Percentiles rank a stretch among this genome's conserved stretches.
phyloP scores from a whole-genome alignment of 1,140 invertebrate species.

The Subanguina moxae region DNA sequence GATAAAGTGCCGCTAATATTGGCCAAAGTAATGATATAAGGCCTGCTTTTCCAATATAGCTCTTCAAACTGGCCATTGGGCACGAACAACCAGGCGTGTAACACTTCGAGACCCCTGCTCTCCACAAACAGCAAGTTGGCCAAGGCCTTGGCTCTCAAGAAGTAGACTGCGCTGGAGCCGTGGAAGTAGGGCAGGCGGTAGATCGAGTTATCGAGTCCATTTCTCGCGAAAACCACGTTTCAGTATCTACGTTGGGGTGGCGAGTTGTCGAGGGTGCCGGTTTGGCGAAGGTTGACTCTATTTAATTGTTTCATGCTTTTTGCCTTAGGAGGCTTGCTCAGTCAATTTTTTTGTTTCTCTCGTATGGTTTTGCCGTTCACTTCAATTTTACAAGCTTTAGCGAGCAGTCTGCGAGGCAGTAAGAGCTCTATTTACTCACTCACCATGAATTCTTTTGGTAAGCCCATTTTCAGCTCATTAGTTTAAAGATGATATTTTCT shows the following conservation, averaged over 20 bases:
- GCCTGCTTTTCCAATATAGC: slow-evolving; percentile 52
- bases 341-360: too few species aligned
- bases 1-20: slow-evolving; percentile 56
- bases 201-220: too few species aligned
- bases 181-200: slow-evolving; percentile 56
- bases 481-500: neutral
- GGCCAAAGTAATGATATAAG: slow-evolving; percentile 53
- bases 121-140: slow-evolving; percentile 55
- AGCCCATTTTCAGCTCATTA: neutral
- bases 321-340: too few species aligned
- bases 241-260: too few species aligned
- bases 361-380: too few species aligned
- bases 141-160: slow-evolving; percentile 53
- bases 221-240: too few species aligned
- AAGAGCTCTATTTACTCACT: neutral
- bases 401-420: neutral
- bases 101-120: slow-evolving; percentile 53
- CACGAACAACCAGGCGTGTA: slow-evolving; percentile 48
- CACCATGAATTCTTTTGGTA: neutral
- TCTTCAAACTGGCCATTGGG: slow-evolving; percentile 36
- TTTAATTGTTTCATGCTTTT: too few species aligned
- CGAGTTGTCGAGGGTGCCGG: too few species aligned
- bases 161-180: slow-evolving; percentile 51
- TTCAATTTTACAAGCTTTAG: neutral
- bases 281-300: neutral